Percentiles rank a stretch among this genome's conserved stretches.
Conservation (phyloP, 2,113 vertebrate species). For the Odocoileus hemionus region DNA sequence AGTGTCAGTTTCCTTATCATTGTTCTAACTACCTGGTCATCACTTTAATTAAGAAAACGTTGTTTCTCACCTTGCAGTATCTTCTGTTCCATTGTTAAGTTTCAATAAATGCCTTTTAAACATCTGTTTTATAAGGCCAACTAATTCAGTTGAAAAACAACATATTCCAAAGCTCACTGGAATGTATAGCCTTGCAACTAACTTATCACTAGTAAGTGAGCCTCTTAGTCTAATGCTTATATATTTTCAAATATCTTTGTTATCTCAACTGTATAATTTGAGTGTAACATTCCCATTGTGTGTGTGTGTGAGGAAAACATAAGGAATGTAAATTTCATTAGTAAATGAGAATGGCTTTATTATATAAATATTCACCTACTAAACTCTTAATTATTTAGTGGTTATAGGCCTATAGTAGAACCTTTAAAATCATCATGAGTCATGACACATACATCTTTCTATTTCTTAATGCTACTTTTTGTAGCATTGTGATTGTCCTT, state of each 20-base stretch:
- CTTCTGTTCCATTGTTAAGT: not conserved
- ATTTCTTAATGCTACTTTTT: not conserved
- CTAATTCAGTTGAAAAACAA: not conserved
- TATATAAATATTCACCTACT: not conserved
- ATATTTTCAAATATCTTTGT: not conserved
- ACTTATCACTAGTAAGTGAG: not conserved
- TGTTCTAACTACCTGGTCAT: not conserved
- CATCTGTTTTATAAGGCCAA: not conserved
- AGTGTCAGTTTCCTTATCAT: not conserved
- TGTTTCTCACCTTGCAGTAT: not conserved
- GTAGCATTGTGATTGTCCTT: not conserved
- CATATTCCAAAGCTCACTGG: not conserved
- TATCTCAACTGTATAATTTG: not conserved
- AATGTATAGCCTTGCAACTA: not conserved
- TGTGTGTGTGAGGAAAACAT: not conserved
- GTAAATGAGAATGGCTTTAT: conserved; percentile 7
- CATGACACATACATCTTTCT: not conserved
- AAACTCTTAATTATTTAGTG: not conserved
- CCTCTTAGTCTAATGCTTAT: not conserved
- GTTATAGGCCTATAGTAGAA: not conserved
- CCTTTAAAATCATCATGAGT: not conserved
- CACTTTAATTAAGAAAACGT: conserved; percentile 11
- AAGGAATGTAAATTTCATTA: not conserved
- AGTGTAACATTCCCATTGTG: not conserved
- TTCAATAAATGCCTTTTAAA: conserved; percentile 1